These are phyloP conservation scores for Sinodicranocentrus sp. DNA, from an alignment of 2,888 invertebrate species.

Conservation along the genomic window DNA sequence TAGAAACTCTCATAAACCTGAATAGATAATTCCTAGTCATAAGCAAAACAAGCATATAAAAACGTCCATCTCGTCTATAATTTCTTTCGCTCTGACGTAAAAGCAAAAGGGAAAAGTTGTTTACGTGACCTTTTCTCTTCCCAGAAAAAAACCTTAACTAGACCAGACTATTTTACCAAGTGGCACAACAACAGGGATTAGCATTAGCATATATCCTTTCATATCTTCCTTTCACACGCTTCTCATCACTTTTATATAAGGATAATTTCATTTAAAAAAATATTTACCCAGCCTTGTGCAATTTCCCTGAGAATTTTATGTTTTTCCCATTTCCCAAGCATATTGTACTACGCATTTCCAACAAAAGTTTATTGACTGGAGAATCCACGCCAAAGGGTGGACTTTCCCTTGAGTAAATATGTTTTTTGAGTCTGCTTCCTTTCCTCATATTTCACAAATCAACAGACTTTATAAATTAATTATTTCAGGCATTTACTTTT, in stretches of 20 bases:
- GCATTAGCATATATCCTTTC: not conserved
- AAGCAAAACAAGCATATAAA: too few species aligned
- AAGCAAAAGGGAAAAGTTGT: conserved; percentile 26
- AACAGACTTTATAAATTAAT: not conserved
- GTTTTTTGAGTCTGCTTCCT: not conserved
- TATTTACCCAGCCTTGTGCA: too few species aligned
- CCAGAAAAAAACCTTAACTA: conserved; percentile 12
- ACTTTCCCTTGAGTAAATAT: not conserved
- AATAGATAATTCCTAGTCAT: too few species aligned
- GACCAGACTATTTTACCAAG: not conserved
- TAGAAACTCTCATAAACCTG: too few species aligned
- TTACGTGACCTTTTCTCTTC: conserved; percentile 38
- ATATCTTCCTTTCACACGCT: not conserved
- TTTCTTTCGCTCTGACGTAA: conserved; percentile 32
- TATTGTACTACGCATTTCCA: too few species aligned
- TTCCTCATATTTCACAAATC: conserved; percentile 24
- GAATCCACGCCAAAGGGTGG: not conserved
- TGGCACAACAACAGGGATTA: not conserved
- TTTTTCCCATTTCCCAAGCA: too few species aligned
- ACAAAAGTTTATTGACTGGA: conserved; percentile 34
- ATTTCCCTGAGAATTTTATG: too few species aligned
- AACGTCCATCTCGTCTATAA: too few species aligned
- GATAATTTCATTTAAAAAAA: too few species aligned
- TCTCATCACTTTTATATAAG: too few species aligned
- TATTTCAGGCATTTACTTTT: too few species aligned